Evolutionary conservation across 2,888 invertebrate species (phyloP), one percentile per base, ranked within the genome.

Genomic region (Acholoe squamosa): DNA sequence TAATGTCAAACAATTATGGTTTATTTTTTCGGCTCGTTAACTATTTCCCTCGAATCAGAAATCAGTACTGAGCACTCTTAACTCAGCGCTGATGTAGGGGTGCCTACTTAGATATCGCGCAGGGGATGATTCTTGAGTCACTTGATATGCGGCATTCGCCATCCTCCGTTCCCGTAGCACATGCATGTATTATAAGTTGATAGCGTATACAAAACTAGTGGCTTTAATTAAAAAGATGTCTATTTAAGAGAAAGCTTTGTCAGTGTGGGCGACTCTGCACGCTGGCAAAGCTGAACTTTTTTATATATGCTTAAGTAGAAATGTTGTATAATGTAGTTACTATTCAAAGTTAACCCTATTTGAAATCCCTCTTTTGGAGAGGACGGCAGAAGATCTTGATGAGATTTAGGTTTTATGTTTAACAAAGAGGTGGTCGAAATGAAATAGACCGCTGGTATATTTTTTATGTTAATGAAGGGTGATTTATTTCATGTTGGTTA

Each of bases 141-240:
- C 33, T 80, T 34, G 80, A 80, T 80, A 80, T 43, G 25, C 31
- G 34, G 43, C 43, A 80, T 43, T 22, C 33, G 43, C 80, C 33
- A 34, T 10, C 43, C 22, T 80, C 34, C 34, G 43, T 80, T 43
- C 80, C 80, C 31, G 1, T 34, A 34, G 80, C n/a, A 80, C 43
- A 43, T 80, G 80, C 80, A 80, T 80, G 43, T 80, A 80, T 33
- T n/a, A 80, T 80, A 80, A 33, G 33, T 80, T 80, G 43, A 34
- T 80, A 43, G 80, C 12, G 22, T 80, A 80, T 80, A n/a, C 19
- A 80, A 80, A 80, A 80, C 80, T 80, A 80, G 80, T 80, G 80
- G 80, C 80, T 80, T 80, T 80, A 76, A 76, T 22, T 22, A 80
- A 71, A 71, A 28, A 71, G 25, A 71, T 28, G 25, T 71, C 61